These are phyloP conservation scores for Vipera ursinii DNA, from an alignment of 2,797 vertebrate species.

Conservation along the genomic window DNA sequence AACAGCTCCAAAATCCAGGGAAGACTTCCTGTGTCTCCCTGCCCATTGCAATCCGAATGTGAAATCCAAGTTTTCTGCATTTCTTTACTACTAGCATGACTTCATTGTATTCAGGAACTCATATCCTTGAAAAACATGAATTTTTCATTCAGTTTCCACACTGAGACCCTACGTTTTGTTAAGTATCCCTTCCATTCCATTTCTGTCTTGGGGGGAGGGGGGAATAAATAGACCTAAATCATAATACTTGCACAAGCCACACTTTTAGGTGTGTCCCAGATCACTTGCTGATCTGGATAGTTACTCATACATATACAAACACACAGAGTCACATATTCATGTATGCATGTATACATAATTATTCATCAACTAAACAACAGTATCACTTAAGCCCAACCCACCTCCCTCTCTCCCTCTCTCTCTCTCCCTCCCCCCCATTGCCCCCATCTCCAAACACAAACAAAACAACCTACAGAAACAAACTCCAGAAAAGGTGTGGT, in stretches of 20 bases:
- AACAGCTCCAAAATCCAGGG: not conserved
- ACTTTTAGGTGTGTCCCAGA: not conserved
- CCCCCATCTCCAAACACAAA: not conserved
- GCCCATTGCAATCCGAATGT: not conserved
- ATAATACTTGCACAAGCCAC: not conserved
- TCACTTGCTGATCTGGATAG: not conserved
- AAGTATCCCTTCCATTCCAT: not conserved
- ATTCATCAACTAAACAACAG: not conserved
- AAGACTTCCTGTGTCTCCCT: too few species aligned
- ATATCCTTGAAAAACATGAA: not conserved
- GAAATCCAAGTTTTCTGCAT: not conserved
- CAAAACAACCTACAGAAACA: not conserved
- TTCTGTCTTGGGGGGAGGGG: not conserved
- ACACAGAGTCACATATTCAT: not conserved
- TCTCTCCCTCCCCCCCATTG: not conserved
- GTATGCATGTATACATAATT: not conserved
- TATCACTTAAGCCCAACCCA: not conserved
- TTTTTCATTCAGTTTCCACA: not conserved
- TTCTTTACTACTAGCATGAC: not conserved
- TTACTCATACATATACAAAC: not conserved
- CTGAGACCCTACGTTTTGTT: not conserved
- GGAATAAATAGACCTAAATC: not conserved
- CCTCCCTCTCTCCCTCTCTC: not conserved
- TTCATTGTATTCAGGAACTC: not conserved
- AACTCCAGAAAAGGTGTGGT: not conserved